Evolutionary conservation across 2,888 invertebrate genomes (phyloP), one percentile per base, ranked within the genome.

Genomic region (Torymus aiolomorphi): DNA sequence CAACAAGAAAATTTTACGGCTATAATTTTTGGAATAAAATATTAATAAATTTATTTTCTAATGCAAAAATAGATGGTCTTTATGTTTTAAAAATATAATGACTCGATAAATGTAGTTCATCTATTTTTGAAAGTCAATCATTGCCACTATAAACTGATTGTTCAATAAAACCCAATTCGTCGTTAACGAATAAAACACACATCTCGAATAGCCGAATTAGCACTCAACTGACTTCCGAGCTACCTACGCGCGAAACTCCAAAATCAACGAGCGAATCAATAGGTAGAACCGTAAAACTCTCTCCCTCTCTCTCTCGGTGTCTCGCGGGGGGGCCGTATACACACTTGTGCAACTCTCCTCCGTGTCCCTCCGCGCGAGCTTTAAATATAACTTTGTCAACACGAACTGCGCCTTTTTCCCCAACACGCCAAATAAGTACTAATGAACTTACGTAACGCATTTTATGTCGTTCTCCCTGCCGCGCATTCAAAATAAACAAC

Each of bases 361-460:
- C 49, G 31, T 65, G 56, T 31, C 31, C 31, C 31, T 31, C 31
- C 31, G 31, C 31, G 31, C 31, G 31, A 31, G 31, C n/a, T 14
- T 65, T 65, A 49, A 65, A 73, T 65, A 73, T 73, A 73, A 73
- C 65, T 73, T 73, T 73, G 73, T 65, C 73, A 73, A 73, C 65
- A 73, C 31, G 31, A 65, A 24, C 49, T 69, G 24, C 31, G 61
- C 24, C 16, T 66, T 59, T 69, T 61, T 52, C 16, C 20, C 18
- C 24, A 14, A 42, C 14, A 24, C 24, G 4, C 5, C 51, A 8
- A 59, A 52, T 31, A 8, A 59, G 31, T 31, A 52, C 61, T 54
- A 76, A 57, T 76, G 18, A 31, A 76, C 62, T 76, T 76, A 76
- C 61, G 69, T 69, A 76, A 76, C 61, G 42, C 49, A 13, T 12